Percentiles rank a stretch among this genome's conserved stretches.
Conservation (phyloP, 2,113 vertebrate species). For the Zapus hudsonius region DNA sequence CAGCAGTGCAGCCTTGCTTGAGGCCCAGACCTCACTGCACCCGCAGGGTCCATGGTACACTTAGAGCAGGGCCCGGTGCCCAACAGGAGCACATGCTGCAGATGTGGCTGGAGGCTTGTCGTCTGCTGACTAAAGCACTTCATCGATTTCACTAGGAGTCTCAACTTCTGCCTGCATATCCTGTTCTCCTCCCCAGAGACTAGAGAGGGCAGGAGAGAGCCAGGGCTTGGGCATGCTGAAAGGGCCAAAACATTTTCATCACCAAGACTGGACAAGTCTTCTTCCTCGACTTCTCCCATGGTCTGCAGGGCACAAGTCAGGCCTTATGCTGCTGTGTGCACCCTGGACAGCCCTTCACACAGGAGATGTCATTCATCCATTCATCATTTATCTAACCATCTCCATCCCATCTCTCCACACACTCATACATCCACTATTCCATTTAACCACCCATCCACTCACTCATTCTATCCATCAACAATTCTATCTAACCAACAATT, state of each 20-base stretch:
- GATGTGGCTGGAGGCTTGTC: rapidly evolving
- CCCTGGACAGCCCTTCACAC: not conserved
- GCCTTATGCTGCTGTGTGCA: not conserved
- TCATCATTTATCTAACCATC: too few species aligned
- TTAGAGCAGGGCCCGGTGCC: not conserved
- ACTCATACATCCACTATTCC: rapidly evolving
- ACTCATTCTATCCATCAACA: too few species aligned
- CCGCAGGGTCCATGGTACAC: not conserved
- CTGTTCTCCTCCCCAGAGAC: not conserved
- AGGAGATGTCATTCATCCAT: not conserved
- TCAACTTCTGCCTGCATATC: not conserved
- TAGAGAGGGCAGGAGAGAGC: not conserved
- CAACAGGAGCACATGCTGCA: rapidly evolving
- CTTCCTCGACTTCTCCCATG: rapidly evolving
- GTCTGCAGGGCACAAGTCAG: not conserved
- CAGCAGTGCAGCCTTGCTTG: not conserved
- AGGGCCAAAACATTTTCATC: too few species aligned
- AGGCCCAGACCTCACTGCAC: too few species aligned
- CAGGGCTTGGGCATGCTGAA: not conserved
- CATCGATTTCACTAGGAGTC: not conserved
- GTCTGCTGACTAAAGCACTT: not conserved
- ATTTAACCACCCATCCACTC: rapidly evolving
- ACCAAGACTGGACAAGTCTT: not conserved
- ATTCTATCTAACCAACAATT: not conserved
- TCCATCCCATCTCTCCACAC: not conserved